Evolutionary conservation across 2,113 vertebrate species (phyloP), one percentile per base, ranked within the genome.

Genomic region (Tylochromis polylepis): DNA sequence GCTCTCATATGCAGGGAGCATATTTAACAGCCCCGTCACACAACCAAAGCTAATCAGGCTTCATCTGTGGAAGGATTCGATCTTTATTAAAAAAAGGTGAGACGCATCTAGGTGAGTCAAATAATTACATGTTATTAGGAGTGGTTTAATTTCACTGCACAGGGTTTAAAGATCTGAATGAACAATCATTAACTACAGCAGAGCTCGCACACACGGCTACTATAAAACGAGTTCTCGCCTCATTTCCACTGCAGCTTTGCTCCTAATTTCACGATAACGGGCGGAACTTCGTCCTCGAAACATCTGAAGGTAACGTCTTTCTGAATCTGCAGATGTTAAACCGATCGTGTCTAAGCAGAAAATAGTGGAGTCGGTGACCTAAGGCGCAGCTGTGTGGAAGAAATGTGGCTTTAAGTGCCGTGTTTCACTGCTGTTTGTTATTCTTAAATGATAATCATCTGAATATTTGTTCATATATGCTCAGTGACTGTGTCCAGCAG

Each of bases 181-280:
- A 78, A 81, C 34, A 94, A 90, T 93, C 58, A 90, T 92, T 93
- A 89, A 92, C 94, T 77, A 27, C 38, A 49, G 31, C 16, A 58
- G 16, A 31, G 60, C 49, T 49, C n/a, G 11, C 38, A 57, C 22
- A 18, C 16, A 57, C 6, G 4, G 43, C 15, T 51, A 34, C 5
- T 24, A 3, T 8, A 85, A 24, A 65, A 51, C 5, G 4, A 59
- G n/a, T 14, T 34, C 16, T 10, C 6, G 2, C 5, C 1, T 11
- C 38, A 4, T 15, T 16, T 65, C 22, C 9, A 20, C 9, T 31
- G 18, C 15, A 20, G 8, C 31, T 81, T 29, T 36, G 60, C 4
- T 7, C 15, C 15, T 31, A 51, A 6, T 14, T 14, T 77, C 46
- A 77, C 18, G 51, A 77, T 3, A n/a, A 34, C 11, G 12, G 4